These are phyloP conservation scores for Pomacea canaliculata DNA, from an alignment of 2,888 invertebrate species.

Conservation along the genomic window DNA sequence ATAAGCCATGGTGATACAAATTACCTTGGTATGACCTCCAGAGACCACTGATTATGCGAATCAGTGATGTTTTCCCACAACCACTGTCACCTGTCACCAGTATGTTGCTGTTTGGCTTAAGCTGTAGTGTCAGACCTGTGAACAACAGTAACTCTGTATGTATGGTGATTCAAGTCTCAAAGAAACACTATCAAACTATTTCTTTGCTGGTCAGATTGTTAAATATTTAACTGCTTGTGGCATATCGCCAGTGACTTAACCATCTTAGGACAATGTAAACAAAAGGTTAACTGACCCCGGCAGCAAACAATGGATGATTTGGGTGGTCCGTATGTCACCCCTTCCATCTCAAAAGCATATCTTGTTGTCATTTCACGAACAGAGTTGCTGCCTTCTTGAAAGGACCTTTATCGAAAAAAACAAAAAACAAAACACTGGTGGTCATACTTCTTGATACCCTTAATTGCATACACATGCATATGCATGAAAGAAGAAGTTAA, in stretches of 20 bases:
- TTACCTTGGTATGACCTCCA: constrained; percentile 78
- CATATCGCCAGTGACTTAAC: neutral
- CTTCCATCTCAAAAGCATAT: constrained; percentile 41
- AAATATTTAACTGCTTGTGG: neutral
- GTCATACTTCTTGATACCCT: too few relatives aligned
- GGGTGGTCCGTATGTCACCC: constrained; percentile 59
- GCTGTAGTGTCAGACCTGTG: constrained; percentile 70
- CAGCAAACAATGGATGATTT: constrained; percentile 49
- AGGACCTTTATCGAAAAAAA: neutral
- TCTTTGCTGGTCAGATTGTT: too few relatives aligned
- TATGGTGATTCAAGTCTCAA: too few relatives aligned
- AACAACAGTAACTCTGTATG: neutral
- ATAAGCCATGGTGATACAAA: neutral
- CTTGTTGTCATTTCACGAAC: constrained; percentile 14
- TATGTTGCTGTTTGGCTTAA: constrained; percentile 73
- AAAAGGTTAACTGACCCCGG: constrained; percentile 38
- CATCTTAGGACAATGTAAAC: too few relatives aligned
- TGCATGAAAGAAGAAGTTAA: too few relatives aligned
- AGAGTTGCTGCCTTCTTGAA: neutral
- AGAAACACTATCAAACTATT: too few relatives aligned
- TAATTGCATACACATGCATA: too few relatives aligned
- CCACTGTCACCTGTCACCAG: constrained; percentile 96
- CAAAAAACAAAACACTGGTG: neutral
- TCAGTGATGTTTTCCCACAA: constrained; percentile 90
- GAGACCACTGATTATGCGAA: constrained; percentile 91